Evolutionary conservation across 2,113 vertebrate species (phyloP).

Genomic region (Cettia cetti): DNA sequence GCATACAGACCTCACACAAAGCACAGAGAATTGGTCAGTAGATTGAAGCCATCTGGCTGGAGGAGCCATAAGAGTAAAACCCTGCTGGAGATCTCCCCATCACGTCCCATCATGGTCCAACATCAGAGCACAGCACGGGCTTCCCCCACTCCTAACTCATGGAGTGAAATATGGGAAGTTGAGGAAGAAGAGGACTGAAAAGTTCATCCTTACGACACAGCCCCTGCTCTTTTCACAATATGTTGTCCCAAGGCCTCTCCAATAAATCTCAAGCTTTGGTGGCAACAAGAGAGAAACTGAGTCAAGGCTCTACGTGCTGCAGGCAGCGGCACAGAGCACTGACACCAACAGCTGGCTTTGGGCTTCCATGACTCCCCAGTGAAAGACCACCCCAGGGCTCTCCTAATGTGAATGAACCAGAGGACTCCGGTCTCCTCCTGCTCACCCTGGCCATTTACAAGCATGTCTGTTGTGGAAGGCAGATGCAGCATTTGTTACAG

Average conservation of each 20-base stretch:
- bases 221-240: background rate
- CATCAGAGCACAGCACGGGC: conserved; percentile 34
- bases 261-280: background rate
- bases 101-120: conserved; percentile 38
- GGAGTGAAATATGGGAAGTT: conserved; percentile 23
- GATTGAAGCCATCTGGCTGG: conserved; percentile 68
- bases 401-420: background rate
- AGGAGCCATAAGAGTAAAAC: conserved; percentile 53
- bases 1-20: conserved; percentile 65
- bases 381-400: background rate
- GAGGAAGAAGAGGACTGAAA: background rate
- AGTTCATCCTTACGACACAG: background rate
- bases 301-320: background rate
- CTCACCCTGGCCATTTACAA: background rate
- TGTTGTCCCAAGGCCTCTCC: background rate
- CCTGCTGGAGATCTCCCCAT: conserved; percentile 63
- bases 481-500: background rate
- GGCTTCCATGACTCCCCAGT: background rate
- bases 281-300: background rate
- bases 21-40: conserved; percentile 62
- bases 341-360: background rate
- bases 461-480: background rate
- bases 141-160: background rate
- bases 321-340: background rate
- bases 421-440: background rate